phyloP scores from a whole-genome alignment of 1,140 invertebrate genomes.

The Ceratitis capitata region DNA sequence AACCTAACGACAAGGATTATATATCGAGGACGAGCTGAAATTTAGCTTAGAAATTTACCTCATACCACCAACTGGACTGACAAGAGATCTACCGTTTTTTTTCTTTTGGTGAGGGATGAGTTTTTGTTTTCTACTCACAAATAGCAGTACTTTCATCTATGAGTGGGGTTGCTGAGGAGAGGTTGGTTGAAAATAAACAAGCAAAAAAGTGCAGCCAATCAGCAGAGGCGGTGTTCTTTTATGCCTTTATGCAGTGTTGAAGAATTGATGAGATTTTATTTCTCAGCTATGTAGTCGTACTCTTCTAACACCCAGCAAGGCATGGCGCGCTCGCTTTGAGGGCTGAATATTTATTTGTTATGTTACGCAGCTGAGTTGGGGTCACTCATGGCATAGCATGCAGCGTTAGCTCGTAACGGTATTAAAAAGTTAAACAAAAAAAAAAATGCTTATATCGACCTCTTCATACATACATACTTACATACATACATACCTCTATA shows the following conservation, averaged over 20 bases:
- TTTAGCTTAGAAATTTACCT: background rate
- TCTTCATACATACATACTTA: background rate
- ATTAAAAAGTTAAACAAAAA: background rate
- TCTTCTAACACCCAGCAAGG: background rate
- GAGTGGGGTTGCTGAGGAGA: background rate
- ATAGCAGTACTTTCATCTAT: background rate
- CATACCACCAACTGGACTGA: too few relatives aligned
- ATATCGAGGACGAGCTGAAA: background rate
- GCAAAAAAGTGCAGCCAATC: background rate
- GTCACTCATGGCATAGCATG: background rate
- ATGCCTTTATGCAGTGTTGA: background rate
- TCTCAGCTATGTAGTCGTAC: background rate
- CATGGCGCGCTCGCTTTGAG: too few relatives aligned
- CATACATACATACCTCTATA: background rate
- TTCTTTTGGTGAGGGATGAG: background rate
- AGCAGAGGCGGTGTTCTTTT: background rate
- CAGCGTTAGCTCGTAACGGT: too few relatives aligned
- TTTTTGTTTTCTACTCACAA: background rate
- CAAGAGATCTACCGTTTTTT: background rate
- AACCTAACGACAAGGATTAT: constrained; percentile 31
- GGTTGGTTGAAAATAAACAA: background rate
- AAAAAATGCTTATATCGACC: background rate
- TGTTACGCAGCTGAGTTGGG: background rate
- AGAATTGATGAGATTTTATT: background rate
- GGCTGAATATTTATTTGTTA: too few relatives aligned